Evolutionary conservation across 2,113 vertebrate species (phyloP).

Genomic region (Malurus cyaneus): DNA sequence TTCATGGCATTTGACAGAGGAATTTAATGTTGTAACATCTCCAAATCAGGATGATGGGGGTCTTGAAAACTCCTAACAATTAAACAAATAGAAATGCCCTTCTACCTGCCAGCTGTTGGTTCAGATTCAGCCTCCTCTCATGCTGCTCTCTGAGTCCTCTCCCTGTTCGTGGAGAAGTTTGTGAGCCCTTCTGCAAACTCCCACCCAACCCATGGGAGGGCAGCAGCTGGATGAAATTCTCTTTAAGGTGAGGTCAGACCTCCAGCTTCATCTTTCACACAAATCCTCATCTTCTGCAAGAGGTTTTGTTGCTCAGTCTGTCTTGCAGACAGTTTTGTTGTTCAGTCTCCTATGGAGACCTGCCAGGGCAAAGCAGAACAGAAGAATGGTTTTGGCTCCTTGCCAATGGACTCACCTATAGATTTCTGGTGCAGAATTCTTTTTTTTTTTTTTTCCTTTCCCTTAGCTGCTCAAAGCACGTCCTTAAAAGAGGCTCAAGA

Average conservation of each 20-base stretch:
- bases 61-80: background rate
- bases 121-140: background rate
- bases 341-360: background rate
- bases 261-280: background rate
- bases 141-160: background rate
- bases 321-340: background rate
- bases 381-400: background rate
- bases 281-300: background rate
- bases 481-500: constrained; percentile 52
- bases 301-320: background rate
- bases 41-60: background rate
- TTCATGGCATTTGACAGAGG: background rate
- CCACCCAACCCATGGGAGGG: background rate
- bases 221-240: background rate
- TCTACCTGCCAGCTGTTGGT: background rate
- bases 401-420: background rate
- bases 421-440: background rate
- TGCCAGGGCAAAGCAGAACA: background rate
- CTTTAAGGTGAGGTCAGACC: background rate
- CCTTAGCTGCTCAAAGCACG: background rate
- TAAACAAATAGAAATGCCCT: background rate
- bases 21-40: background rate
- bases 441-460: background rate
- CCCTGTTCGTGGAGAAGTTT: background rate
- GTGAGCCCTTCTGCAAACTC: background rate